These are phyloP conservation scores for Microtus montanus DNA, from an alignment of 2,113 vertebrate genomes.

Conservation along the genomic window DNA sequence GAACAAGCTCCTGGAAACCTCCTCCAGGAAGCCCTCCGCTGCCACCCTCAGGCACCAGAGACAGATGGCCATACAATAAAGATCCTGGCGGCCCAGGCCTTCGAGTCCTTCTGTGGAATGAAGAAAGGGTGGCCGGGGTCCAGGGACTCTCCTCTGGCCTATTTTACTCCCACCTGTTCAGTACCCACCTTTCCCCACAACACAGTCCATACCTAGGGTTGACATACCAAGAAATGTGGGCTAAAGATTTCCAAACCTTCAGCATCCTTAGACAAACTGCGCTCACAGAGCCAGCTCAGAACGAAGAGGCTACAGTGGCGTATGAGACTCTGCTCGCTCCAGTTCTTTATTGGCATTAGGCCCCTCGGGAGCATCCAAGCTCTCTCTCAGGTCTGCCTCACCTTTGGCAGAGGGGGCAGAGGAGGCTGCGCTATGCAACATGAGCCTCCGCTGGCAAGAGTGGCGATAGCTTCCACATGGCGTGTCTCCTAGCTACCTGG, in stretches of 20 bases:
- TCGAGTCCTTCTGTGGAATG: neutral
- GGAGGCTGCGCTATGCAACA: fast-evolving
- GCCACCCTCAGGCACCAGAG: neutral
- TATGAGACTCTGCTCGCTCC: fast-evolving
- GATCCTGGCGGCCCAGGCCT: neutral
- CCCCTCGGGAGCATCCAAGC: fast-evolving
- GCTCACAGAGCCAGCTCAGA: neutral
- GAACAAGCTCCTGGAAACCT: neutral
- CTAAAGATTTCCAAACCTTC: neutral
- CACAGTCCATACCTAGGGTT: neutral
- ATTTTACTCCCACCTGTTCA: neutral
- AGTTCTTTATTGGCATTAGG: neutral
- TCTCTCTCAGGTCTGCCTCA: neutral
- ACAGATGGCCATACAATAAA: neutral
- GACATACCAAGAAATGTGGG: no score
- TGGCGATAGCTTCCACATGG: neutral
- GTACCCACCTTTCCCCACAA: neutral
- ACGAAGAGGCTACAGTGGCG: fast-evolving
- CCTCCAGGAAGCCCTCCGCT: neutral
- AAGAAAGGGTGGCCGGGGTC: neutral
- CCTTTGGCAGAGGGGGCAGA: neutral
- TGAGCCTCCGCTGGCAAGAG: no score
- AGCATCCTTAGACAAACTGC: no score
- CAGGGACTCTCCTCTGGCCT: neutral
- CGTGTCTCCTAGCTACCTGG: neutral